phyloP scores from a whole-genome alignment of 2,113 vertebrate species.

The Tamias sibiricus region DNA sequence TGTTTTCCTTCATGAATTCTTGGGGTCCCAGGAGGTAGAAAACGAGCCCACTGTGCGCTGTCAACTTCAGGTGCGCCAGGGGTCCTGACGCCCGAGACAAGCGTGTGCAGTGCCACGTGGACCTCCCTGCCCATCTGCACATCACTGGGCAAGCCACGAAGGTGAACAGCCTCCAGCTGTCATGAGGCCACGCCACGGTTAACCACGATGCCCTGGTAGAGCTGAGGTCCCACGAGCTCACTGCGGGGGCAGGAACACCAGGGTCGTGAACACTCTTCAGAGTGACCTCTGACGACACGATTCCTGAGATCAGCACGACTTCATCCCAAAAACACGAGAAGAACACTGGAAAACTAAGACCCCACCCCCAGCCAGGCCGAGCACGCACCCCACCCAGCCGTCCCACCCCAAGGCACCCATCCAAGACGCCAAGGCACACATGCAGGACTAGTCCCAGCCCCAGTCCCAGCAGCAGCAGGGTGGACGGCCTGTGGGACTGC shows the following conservation, averaged over 20 bases:
- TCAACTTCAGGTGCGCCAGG: background rate
- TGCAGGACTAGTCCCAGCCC: background rate
- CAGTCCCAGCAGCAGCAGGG: background rate
- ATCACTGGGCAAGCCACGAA: no score
- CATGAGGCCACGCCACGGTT: background rate
- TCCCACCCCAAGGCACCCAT: background rate
- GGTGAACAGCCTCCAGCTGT: no score
- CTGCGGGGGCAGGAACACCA: background rate
- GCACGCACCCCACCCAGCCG: fast-evolving
- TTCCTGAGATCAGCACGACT: background rate
- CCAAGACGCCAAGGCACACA: no score
- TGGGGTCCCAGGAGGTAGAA: background rate
- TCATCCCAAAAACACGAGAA: background rate
- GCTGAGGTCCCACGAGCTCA: background rate
- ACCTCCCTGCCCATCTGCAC: background rate
- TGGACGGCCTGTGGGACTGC: no score
- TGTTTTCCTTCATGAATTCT: no score
- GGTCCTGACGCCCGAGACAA: background rate
- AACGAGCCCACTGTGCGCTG: background rate
- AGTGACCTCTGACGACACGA: no score
- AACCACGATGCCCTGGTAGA: background rate
- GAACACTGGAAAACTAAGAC: background rate
- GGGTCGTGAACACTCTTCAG: background rate
- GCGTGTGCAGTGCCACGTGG: fast-evolving
- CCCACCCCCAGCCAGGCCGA: background rate